Evolutionary conservation across 23 tunicate species (phyloP).

Genomic region (Ciona savignyi): DNA sequence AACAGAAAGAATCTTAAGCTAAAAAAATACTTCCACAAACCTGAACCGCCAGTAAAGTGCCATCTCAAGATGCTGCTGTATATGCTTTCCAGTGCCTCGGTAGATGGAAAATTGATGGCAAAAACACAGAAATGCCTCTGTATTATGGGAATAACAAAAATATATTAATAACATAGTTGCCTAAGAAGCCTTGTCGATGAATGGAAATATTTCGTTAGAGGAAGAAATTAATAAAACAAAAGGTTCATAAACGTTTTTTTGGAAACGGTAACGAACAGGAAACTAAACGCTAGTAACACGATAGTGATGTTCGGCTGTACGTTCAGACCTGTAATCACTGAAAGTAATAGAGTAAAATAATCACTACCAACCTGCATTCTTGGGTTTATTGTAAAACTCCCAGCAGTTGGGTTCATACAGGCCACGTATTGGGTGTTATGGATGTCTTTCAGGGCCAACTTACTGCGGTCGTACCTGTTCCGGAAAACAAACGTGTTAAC

Average conservation of each 20-base stretch:
- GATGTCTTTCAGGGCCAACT: constrained; percentile 63
- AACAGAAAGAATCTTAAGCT: not conserved
- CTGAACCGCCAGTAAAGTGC: constrained; percentile 60
- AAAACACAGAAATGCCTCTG: constrained; percentile 92
- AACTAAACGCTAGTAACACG: too few species aligned
- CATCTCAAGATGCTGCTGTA: constrained; percentile 56
- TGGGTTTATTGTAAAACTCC: constrained; percentile 88
- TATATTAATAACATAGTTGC: too few species aligned
- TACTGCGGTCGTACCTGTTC: constrained; percentile 88
- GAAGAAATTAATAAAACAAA: too few species aligned
- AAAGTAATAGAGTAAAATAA: not conserved
- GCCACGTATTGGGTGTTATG: constrained; percentile 85
- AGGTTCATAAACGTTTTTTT: too few species aligned
- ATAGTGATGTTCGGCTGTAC: too few species aligned
- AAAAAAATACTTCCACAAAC: not conserved
- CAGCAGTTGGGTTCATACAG: constrained; percentile 95
- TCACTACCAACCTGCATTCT: constrained; percentile 44
- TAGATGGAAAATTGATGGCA: constrained; percentile 77
- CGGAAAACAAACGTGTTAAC: too few species aligned
- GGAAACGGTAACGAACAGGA: too few species aligned
- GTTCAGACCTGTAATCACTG: too few species aligned
- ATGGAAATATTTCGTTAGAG: too few species aligned
- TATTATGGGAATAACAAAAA: not conserved
- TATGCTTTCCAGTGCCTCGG: constrained; percentile 66
- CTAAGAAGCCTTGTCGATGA: too few species aligned